These are phyloP conservation scores for Leptura quadrifasciata DNA, from an alignment of 2,888 invertebrate genomes.

Conservation along the genomic window DNA sequence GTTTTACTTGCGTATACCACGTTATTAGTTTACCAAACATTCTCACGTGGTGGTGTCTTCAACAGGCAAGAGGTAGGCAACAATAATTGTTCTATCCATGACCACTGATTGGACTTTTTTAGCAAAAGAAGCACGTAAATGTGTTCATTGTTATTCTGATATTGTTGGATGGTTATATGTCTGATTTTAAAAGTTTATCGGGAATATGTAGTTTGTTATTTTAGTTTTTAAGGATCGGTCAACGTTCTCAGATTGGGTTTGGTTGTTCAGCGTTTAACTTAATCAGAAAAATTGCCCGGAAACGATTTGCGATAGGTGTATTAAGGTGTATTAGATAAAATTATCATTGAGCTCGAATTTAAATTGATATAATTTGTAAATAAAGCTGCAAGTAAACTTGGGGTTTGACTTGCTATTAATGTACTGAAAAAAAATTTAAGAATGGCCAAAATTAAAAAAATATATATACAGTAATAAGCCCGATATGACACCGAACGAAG, in stretches of 20 bases:
- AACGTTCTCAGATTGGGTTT: conserved; percentile 13
- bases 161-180: not conserved
- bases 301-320: not conserved
- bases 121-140: conserved; percentile 48
- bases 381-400: not conserved
- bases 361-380: not conserved
- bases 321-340: not conserved
- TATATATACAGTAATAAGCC: too few relatives aligned
- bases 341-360: not conserved
- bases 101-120: conserved; percentile 18
- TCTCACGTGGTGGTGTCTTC: conserved; percentile 63
- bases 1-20: conserved; percentile 69
- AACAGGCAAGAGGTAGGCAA: conserved; percentile 58
- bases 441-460: too few relatives aligned
- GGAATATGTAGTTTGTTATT: conserved; percentile 12
- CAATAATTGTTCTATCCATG: not conserved
- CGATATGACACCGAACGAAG: too few relatives aligned
- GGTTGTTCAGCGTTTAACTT: not conserved
- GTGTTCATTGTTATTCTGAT: conserved; percentile 38
- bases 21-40: conserved; percentile 70
- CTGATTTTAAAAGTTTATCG: not conserved
- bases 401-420: not conserved
- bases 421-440: not conserved
- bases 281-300: not conserved
- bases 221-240: conserved; percentile 17